These are phyloP conservation scores for Nemopilema nomurai DNA, from an alignment of 30 jellyfish, hydroid and myxozoan genomes.

Conservation along the genomic window DNA sequence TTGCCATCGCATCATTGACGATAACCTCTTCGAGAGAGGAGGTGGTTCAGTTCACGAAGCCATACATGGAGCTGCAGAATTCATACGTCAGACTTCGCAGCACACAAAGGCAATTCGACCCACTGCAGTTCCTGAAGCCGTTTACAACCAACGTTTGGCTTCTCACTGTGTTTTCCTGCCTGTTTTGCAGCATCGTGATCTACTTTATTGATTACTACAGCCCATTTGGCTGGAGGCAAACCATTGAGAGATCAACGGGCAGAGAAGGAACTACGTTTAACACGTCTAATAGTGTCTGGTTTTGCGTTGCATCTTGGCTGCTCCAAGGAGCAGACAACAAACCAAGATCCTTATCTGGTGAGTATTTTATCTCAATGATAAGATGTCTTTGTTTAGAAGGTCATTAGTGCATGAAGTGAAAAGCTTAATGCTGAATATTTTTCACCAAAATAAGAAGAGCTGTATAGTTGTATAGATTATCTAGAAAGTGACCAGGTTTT, in stretches of 20 bases:
- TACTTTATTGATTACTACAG: slow-evolving; percentile 36
- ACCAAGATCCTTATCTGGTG: slow-evolving; percentile 44
- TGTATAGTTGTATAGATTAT: no score
- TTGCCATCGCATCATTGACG: slow-evolving; percentile 48
- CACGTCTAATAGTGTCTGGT: slow-evolving; percentile 40
- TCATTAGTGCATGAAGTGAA: no score
- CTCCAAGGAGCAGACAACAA: slow-evolving; percentile 49
- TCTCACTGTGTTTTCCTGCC: slow-evolving; percentile 10
- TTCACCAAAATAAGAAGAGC: no score
- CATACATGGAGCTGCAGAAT: slow-evolving; percentile 42
- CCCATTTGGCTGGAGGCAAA: slow-evolving; percentile 45
- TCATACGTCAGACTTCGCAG: slow-evolving; percentile 33
- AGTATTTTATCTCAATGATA: background rate
- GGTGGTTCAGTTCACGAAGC: slow-evolving; percentile 49
- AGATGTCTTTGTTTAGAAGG: no score
- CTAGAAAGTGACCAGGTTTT: no score
- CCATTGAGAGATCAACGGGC: background rate
- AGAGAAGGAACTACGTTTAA: slow-evolving; percentile 17
- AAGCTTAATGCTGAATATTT: no score
- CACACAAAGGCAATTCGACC: background rate
- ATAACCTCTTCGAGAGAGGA: slow-evolving; percentile 43
- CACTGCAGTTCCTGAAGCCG: slow-evolving; percentile 27
- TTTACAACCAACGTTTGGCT: slow-evolving; percentile 43
- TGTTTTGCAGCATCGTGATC: slow-evolving; percentile 1
- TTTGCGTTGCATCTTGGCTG: slow-evolving; percentile 27